Evolutionary conservation across 1,140 invertebrate genomes (phyloP), one percentile per base, ranked within the genome.

Genomic region (Triops cancriformis): DNA sequence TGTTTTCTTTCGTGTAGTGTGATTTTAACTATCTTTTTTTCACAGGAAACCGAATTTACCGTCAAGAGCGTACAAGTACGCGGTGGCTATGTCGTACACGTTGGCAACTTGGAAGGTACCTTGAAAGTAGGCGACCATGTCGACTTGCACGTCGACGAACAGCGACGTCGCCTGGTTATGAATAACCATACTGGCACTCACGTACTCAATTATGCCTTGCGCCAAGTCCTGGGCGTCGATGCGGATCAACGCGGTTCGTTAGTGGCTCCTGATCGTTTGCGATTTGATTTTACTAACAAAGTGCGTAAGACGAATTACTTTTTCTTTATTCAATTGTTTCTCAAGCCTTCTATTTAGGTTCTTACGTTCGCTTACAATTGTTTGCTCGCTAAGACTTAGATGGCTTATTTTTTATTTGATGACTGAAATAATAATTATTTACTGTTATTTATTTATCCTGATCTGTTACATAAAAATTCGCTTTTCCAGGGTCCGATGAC

Each of bases 131-230:
- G 96, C 2, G 97, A 99, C 86, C 89, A 89, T 82, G 86, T 99
- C 10, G 87, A 89, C 76, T 85, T 97, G 18, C 88, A 92, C 79
- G 88, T 99, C 79, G 97, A 99, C 85, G 90, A 89, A 76, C 88
- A 90, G 80, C 88, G 96, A 78, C 87, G 97, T 83, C 88, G 92
- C 81, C 85, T 94, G 7, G 88, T 99, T 27, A 99, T 99, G 98
- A 98, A 94, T 82, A 99, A 99, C 86, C 98, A 99, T 83, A 99
- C 98, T 27, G 98, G 95, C 28, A 99, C 98, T 1, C 98, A 99
- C 86, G 90, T 97, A 73, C 87, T 99, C 0, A 99, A 99, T 87
- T 96, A 93, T 87, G 95, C 94, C 31, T 86, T 99, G 51, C 88
- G 97, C 75, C 90, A 91, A 84, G 94, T 99, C 73, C 85, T 99